Conservation (phyloP, 2,888 invertebrate genomes). For the Portevinia maculata region DNA sequence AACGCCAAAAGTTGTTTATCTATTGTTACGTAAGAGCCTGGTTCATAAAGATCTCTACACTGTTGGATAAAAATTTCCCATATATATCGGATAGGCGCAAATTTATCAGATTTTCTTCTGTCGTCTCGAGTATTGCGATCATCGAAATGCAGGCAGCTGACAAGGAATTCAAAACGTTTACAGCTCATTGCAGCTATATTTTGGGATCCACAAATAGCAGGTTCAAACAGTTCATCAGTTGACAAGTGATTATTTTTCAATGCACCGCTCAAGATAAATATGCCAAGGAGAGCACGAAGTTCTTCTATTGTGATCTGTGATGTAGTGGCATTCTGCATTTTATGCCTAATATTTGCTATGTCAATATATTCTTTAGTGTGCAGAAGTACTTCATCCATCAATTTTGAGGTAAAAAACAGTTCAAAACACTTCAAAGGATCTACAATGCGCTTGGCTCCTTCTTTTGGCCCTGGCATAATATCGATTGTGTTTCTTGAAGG, state of each 20-base stretch:
- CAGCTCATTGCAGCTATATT: slow-evolving; percentile 53
- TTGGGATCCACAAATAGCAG: slow-evolving; percentile 47
- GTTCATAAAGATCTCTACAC: too few species aligned
- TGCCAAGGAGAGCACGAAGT: slow-evolving; percentile 51
- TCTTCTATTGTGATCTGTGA: slow-evolving; percentile 50
- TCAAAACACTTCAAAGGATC: too few species aligned
- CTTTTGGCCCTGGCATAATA: slow-evolving; percentile 33
- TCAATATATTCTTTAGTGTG: slow-evolving; percentile 54
- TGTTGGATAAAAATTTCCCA: too few species aligned
- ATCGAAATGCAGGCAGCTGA: slow-evolving; percentile 44
- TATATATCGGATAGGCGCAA: too few species aligned
- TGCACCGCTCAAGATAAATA: slow-evolving; percentile 47
- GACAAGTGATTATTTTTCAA: slow-evolving; percentile 40
- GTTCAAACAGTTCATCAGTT: slow-evolving; percentile 46
- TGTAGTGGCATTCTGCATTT: slow-evolving; percentile 51
- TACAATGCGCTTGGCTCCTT: slow-evolving; percentile 35
- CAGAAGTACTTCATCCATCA: slow-evolving; percentile 47
- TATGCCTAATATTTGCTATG: slow-evolving; percentile 37
- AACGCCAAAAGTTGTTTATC: too few species aligned
- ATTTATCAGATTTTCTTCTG: too few species aligned
- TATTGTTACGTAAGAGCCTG: too few species aligned
- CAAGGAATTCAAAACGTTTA: slow-evolving; percentile 46
- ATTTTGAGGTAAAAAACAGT: slow-evolving; percentile 41
- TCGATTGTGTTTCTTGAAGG: slow-evolving; percentile 35
- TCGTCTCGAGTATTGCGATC: too few species aligned